A percentile compares a stretch with the other conserved stretches of the same genome.
Evolutionary conservation across 2,888 invertebrate genomes (phyloP).

Genomic region (Pristionchus japonicus): DNA sequence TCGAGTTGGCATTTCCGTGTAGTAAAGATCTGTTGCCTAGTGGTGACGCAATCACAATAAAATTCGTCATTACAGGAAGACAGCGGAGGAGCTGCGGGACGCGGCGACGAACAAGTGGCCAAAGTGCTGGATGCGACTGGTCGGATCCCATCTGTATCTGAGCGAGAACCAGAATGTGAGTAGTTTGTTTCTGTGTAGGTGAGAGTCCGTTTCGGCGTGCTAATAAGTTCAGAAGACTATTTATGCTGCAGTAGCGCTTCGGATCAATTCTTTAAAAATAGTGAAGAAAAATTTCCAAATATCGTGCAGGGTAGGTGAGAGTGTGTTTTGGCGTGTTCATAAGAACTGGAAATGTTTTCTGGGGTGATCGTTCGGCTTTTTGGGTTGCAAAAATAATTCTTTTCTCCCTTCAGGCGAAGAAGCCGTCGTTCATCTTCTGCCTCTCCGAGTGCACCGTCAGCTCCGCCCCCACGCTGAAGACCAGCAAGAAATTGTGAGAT

Average conservation of each 20-base stretch:
- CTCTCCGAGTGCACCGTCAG: constrained; percentile 61
- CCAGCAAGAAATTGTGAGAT: constrained; percentile 70
- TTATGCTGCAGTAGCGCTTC: no score
- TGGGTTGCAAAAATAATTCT: neutral
- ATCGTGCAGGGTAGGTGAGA: neutral
- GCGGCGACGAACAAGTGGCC: constrained; percentile 67
- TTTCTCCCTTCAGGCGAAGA: constrained; percentile 53
- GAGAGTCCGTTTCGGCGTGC: neutral
- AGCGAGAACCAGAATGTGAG: constrained; percentile 66
- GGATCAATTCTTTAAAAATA: no score
- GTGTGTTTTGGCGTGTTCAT: neutral
- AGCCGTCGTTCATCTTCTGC: constrained; percentile 66
- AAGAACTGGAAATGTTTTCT: neutral
- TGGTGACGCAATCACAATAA: no score
- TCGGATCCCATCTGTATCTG: constrained; percentile 60
- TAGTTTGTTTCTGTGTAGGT: neutral
- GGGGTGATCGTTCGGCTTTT: neutral
- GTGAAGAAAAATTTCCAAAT: no score
- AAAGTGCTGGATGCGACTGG: constrained; percentile 69
- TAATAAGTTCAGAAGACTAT: no score
- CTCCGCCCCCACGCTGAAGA: constrained; percentile 65
- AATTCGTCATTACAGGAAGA: constrained; percentile 61
- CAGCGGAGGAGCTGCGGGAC: constrained; percentile 56
- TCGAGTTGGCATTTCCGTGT: no score
- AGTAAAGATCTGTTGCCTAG: no score